phyloP scores from a whole-genome alignment of 2,888 invertebrate species.

The Pyrochroa serraticornis region DNA sequence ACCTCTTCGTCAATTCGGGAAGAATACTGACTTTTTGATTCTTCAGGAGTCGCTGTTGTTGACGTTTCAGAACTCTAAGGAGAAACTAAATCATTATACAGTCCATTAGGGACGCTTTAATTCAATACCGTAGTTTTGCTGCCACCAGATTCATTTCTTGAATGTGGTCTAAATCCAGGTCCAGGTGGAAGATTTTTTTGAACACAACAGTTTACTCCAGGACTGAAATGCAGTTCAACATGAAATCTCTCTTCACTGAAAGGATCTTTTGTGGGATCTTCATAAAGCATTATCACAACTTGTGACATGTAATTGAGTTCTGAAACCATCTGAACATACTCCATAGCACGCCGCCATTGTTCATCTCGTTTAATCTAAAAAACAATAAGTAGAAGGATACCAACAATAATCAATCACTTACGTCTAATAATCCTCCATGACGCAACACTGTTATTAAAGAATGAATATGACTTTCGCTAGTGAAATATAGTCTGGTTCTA shows the following conservation, averaged over 20 bases:
- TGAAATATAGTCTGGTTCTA: constrained; percentile 97
- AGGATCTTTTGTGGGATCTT: constrained; percentile 96
- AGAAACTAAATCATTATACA: constrained; percentile 24
- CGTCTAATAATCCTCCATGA: constrained; percentile 88
- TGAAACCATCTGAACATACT: constrained; percentile 96
- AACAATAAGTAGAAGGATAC: neutral
- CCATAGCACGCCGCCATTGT: constrained; percentile 98
- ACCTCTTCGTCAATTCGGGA: constrained; percentile 76
- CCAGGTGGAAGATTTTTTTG: constrained; percentile 93
- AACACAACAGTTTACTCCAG: constrained; percentile 95
- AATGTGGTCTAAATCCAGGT: constrained; percentile 91
- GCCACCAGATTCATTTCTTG: constrained; percentile 80
- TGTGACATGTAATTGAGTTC: constrained; percentile 99
- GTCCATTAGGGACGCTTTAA: constrained; percentile 29
- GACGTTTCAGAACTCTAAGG: constrained; percentile 69
- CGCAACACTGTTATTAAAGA: constrained; percentile 94
- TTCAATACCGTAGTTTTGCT: constrained; percentile 64
- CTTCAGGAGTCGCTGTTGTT: constrained; percentile 63
- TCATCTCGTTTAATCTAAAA: constrained; percentile 82
- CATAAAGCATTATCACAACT: constrained; percentile 97
- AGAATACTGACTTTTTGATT: constrained; percentile 55
- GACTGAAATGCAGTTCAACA: constrained; percentile 98
- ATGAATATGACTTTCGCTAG: constrained; percentile 99
- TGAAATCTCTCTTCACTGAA: constrained; percentile 93
- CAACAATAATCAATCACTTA: constrained; percentile 55